Base-by-base conservation (phyloP, 2,797 vertebrate genomes). In the Notolabrus celidotus region DNA sequence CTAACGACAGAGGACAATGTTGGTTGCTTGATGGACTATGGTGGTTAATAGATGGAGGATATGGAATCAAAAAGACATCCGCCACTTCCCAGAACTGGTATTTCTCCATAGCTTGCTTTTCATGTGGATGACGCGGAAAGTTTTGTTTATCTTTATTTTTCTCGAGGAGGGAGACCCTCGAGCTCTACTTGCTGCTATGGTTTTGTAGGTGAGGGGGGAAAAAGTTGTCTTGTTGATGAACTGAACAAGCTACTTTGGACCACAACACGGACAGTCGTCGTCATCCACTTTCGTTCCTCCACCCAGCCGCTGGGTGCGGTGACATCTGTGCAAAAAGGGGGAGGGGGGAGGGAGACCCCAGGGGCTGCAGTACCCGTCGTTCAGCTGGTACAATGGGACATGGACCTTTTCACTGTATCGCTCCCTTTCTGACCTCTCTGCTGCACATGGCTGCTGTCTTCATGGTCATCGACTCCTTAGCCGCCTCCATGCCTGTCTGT, bases 181-280 rank as follows among this genome's bases (percentile, higher is more conserved):
- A 92, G 88, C 88, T 92, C 88, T 87, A 92, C 92, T 88, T 95
- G 94, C 94, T 95, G 94, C 94, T 95, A 95, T 92, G 87, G 89
- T 89, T 93, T 91, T 89, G 85, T 92, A 89, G 87, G 89, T 83
- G 72, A 79, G 82, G 74, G 77, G 42, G 10, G 65, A 47, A 79
- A 79, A 87, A 73, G 86, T 82, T n/a, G 82, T 90, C 84, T 78
- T 67, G 80, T 79, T 57, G 75, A 88, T 61, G 74, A 90, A 92
- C 89, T 89, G 71, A 77, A 86, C 82, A 64, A 79, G 80, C 88
- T 87, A 85, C 87, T 83, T 80, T 80, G 91, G 91, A 93, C 92
- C 89, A 91, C 86, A 79, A 77, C 54, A 79, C 60, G 50, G 80
- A 91, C 79, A 31, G 82, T 90, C 53, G 73, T 80, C 78, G 82